Base-by-base conservation (phyloP, 2,888 invertebrate genomes). In the Eilema caniola region DNA sequence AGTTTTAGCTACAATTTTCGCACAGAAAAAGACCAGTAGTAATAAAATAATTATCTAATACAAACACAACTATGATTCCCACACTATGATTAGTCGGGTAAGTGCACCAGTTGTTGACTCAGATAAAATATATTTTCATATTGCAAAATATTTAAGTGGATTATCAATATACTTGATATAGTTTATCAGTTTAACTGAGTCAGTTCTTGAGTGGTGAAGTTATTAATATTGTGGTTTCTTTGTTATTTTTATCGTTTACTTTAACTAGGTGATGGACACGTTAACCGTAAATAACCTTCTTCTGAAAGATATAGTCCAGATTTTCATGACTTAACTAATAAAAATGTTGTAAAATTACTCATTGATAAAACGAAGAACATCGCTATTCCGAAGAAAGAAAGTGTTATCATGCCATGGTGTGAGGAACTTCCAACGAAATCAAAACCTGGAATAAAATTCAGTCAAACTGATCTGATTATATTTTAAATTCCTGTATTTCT, bases 141-240 rank as follows among this genome's bases (percentile, higher is more conserved):
- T 88, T 88, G 88, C 88, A 86, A 83, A 84, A 85, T 79, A 76
- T 79, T 83, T 80, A 79, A 89, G 89, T 89, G 89, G 81, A 83
- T 85, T 87, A 87, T 86, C 87, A 88, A 89, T 78, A 87, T 77
- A 87, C 88, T 88, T 81, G 85, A 88, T 82, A 81, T 63, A 69
- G 67, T 76, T 74, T 72, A 76, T 81, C 81, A 75, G 64, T 80
- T 80, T 73, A 69, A 82, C 80, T 82, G 78, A 81, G 66, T 82
- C 80, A 82, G 74, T 69, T 82, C 82, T 82, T 81, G 66, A 78
- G 83, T 82, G 74, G 53, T 72, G 47, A 72, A 73, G 62, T 82
- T 78, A 80, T 82, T 75, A 80, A 78, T 82, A 66, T 69, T 80
- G 67, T 70, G 20, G 47, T 67, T 75, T 75, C 66, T 76, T 71